phyloP scores from a whole-genome alignment of 2,113 vertebrate genomes.

The Marmota flaviventris region DNA sequence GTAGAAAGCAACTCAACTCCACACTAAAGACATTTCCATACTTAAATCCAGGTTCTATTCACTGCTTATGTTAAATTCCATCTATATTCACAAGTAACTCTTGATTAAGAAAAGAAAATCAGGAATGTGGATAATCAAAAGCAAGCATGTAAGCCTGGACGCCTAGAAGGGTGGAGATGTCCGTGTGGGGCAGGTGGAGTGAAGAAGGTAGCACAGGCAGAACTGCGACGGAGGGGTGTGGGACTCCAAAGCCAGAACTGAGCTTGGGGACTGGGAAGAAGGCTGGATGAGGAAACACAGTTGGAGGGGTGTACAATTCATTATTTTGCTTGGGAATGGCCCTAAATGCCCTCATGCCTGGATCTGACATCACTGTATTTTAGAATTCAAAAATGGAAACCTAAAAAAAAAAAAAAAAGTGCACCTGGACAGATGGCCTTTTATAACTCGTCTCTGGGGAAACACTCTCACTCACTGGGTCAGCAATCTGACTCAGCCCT shows the following conservation, averaged over 20 bases:
- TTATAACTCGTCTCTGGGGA: slow-evolving; percentile 60
- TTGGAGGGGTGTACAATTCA: not conserved
- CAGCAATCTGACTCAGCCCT: slow-evolving; percentile 67
- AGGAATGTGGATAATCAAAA: not conserved
- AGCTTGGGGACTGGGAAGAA: not conserved
- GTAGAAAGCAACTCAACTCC: not conserved
- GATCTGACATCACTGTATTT: slow-evolving; percentile 16
- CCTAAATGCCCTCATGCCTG: not conserved
- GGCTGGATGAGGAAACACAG: not conserved
- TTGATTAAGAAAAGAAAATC: not conserved
- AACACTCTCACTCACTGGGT: slow-evolving; percentile 35
- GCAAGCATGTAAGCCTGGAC: not conserved
- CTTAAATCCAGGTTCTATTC: not conserved
- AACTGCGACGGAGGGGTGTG: fast-evolving
- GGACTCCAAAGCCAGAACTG: not conserved
- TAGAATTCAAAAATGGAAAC: slow-evolving; percentile 61
- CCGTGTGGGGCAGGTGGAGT: not conserved
- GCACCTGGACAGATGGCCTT: slow-evolving; percentile 62
- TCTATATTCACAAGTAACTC: not conserved
- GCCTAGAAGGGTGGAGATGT: not conserved
- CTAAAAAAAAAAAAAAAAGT: slow-evolving; percentile 8
- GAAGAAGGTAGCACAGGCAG: not conserved
- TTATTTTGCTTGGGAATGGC: not conserved
- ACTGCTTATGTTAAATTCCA: not conserved
- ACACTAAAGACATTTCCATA: not conserved